Conservation (phyloP, 2,888 invertebrate species). For the Apamea anceps region DNA sequence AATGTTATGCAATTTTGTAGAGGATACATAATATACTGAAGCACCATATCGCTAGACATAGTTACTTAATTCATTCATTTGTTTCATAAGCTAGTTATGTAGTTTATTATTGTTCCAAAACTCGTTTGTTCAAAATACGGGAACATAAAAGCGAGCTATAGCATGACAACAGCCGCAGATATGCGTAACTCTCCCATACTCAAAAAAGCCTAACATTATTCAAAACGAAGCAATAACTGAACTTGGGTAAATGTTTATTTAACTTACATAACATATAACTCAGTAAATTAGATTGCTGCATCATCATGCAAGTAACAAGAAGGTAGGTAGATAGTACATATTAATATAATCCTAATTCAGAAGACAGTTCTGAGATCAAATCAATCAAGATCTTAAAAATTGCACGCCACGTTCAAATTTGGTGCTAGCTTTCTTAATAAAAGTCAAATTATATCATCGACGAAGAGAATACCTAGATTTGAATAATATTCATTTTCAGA, state of each 20-base stretch:
- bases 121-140: neutral
- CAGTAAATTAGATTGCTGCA: neutral
- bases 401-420: neutral
- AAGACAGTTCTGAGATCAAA: neutral
- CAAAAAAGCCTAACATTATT: neutral
- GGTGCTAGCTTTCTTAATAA: neutral
- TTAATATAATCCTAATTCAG: neutral
- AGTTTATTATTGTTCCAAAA: slow-evolving; percentile 15
- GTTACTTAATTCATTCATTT: neutral
- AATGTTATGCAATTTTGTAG: slow-evolving; percentile 34
- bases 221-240: neutral
- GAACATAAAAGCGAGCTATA: slow-evolving; percentile 6
- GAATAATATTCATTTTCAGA: neutral
- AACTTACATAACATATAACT: neutral
- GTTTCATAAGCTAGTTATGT: slow-evolving; percentile 16
- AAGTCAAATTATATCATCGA: neutral
- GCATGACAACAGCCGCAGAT: slow-evolving; percentile 6
- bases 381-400: neutral
- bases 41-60: slow-evolving; percentile 31
- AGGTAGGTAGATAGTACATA: neutral
- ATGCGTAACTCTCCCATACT: neutral
- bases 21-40: slow-evolving; percentile 14
- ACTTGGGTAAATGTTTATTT: neutral
- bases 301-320: neutral
- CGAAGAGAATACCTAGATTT: neutral